phyloP scores from a whole-genome alignment of 2,888 invertebrate genomes.

The Diloba caeruleocephala region DNA sequence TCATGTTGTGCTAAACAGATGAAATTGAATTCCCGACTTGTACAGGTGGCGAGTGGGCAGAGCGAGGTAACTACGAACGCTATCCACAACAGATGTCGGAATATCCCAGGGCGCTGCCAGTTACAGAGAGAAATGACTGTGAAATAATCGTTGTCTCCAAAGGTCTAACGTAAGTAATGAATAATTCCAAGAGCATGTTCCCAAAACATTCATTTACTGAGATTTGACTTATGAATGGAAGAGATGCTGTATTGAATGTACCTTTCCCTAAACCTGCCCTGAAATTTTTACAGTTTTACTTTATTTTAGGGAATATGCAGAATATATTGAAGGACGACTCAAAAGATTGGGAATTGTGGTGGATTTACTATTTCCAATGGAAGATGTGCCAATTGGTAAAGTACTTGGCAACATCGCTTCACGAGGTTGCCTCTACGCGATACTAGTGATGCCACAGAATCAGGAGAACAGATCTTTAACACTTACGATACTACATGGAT shows the following conservation, averaged over 20 bases:
- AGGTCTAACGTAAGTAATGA: slow-evolving; percentile 91
- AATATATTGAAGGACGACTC: slow-evolving; percentile 94
- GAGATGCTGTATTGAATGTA: too few species aligned
- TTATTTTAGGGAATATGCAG: slow-evolving; percentile 93
- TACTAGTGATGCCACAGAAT: slow-evolving; percentile 95
- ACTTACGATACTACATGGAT: slow-evolving; percentile 96
- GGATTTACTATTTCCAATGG: slow-evolving; percentile 97
- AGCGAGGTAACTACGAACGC: slow-evolving; percentile 73
- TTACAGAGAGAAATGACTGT: slow-evolving; percentile 94
- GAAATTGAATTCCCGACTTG: not conserved
- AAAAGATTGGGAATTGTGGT: slow-evolving; percentile 94
- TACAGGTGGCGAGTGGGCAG: slow-evolving; percentile 71
- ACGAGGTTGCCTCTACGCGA: slow-evolving; percentile 96
- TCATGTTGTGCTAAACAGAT: not conserved
- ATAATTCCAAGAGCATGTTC: not conserved
- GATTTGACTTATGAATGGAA: too few species aligned
- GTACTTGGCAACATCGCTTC: slow-evolving; percentile 96
- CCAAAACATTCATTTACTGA: too few species aligned
- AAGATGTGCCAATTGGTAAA: slow-evolving; percentile 93
- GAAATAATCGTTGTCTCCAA: slow-evolving; percentile 97
- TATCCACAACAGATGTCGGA: slow-evolving; percentile 68
- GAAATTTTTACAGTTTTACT: not conserved
- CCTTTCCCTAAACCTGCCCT: too few species aligned
- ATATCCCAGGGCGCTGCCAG: slow-evolving; percentile 77
- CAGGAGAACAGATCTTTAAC: slow-evolving; percentile 96